These are phyloP conservation scores for Tinea semifulvella DNA, from an alignment of 2,888 invertebrate genomes.

Conservation along the genomic window DNA sequence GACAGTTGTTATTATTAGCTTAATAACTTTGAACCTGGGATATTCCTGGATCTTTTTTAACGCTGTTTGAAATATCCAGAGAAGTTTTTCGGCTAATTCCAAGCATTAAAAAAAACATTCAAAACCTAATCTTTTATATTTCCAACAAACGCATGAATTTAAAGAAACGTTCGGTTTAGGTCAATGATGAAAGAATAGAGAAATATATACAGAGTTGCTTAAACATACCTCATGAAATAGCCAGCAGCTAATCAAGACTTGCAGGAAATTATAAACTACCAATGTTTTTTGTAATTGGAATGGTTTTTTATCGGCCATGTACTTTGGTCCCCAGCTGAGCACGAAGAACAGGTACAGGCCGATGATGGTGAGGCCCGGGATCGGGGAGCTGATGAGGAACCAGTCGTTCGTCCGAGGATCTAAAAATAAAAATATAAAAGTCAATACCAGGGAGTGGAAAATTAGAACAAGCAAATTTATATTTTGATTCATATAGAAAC, in stretches of 20 bases:
- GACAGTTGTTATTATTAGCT: too few species aligned
- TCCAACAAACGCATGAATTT: too few species aligned
- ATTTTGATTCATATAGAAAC: too few species aligned
- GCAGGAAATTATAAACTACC: slow-evolving; percentile 87
- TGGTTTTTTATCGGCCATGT: slow-evolving; percentile 89
- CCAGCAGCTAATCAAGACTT: slow-evolving; percentile 85
- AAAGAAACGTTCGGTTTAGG: too few species aligned
- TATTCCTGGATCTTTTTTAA: too few species aligned
- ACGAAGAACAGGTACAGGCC: slow-evolving; percentile 77
- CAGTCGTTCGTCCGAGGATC: slow-evolving; percentile 76
- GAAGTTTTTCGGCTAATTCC: too few species aligned
- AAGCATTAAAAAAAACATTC: too few species aligned
- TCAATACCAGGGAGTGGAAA: too few species aligned
- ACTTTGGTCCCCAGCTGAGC: slow-evolving; percentile 80
- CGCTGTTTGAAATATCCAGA: too few species aligned
- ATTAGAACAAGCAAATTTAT: too few species aligned
- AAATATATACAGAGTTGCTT: background rate
- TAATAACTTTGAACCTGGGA: too few species aligned
- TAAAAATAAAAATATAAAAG: slow-evolving; percentile 46
- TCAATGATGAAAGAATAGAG: background rate
- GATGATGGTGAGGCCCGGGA: slow-evolving; percentile 73
- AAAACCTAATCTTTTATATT: too few species aligned
- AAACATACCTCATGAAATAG: slow-evolving; percentile 77
- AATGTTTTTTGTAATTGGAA: slow-evolving; percentile 81
- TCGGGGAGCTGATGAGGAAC: slow-evolving; percentile 77